Evolutionary conservation across 2,113 vertebrate species (phyloP).

Genomic region (Platichthys flesus): DNA sequence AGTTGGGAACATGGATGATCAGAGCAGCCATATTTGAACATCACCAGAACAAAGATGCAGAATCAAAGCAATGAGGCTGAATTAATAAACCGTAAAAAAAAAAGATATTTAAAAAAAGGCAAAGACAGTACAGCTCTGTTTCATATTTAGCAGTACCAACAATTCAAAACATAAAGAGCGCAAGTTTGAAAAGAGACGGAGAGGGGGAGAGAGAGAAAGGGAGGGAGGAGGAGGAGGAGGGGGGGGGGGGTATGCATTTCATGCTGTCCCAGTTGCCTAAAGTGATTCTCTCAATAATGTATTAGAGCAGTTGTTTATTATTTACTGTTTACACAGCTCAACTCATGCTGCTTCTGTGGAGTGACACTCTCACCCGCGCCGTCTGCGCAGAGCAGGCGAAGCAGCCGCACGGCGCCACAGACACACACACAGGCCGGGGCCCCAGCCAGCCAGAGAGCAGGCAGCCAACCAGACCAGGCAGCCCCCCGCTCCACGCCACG

Average conservation of each 20-base stretch:
- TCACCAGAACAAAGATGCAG: not conserved
- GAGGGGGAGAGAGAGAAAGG: not conserved
- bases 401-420: conserved; percentile 51
- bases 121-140: conserved; percentile 11
- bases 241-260: conserved; percentile 57
- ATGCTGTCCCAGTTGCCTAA: conserved; percentile 82
- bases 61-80: conserved; percentile 20
- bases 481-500: conserved; percentile 61
- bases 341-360: conserved; percentile 76
- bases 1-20: too few relatives aligned
- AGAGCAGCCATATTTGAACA: not conserved
- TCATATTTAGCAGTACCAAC: conserved; percentile 42
- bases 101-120: not conserved
- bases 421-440: conserved; percentile 49
- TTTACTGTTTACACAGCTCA: conserved; percentile 84
- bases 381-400: conserved; percentile 70
- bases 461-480: conserved; percentile 65
- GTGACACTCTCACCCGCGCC: conserved; percentile 70
- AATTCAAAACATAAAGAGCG: conserved; percentile 63
- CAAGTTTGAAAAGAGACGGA: conserved; percentile 59
- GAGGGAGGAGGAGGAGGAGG: too few relatives aligned
- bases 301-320: conserved; percentile 84
- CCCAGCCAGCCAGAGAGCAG: conserved; percentile 54
- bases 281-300: conserved; percentile 85
- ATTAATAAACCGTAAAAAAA: conserved; percentile 1